Conservation (phyloP, 2,888 invertebrate species). For the Actias luna region DNA sequence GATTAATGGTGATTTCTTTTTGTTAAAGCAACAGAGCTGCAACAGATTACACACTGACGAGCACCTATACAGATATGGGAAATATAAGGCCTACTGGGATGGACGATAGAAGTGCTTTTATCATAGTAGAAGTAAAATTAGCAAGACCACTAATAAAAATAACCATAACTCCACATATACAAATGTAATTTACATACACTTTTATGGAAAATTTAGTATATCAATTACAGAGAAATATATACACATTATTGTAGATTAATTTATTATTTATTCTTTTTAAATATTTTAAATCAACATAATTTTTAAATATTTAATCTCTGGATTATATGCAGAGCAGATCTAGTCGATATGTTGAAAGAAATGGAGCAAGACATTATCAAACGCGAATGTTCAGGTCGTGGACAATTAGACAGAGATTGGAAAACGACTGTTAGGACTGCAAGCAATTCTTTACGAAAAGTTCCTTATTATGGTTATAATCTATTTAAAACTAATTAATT, state of each 20-base stretch:
- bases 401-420: conserved; percentile 59
- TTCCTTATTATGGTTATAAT: conserved; percentile 64
- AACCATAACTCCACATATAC: conserved; percentile 47
- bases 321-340: conserved; percentile 46
- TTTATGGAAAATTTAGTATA: too few species aligned
- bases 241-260: too few species aligned
- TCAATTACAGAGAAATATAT: too few species aligned
- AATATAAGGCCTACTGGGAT: conserved; percentile 44
- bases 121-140: conserved; percentile 59
- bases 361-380: conserved; percentile 43
- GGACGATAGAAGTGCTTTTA: conserved; percentile 56
- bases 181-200: conserved; percentile 38
- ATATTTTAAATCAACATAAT: too few species aligned
- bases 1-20: neutral
- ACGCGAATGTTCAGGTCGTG: conserved; percentile 59
- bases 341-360: conserved; percentile 52
- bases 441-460: conserved; percentile 48
- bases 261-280: too few species aligned
- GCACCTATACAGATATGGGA: conserved; percentile 34
- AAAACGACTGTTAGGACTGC: conserved; percentile 48
- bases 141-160: conserved; percentile 47
- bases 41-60: conserved; percentile 33
- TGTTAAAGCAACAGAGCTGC: conserved; percentile 28
- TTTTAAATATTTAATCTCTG: neutral
- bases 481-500: neutral